phyloP scores from a whole-genome alignment of 2,113 vertebrate species.

The Aegithalos caudatus region DNA sequence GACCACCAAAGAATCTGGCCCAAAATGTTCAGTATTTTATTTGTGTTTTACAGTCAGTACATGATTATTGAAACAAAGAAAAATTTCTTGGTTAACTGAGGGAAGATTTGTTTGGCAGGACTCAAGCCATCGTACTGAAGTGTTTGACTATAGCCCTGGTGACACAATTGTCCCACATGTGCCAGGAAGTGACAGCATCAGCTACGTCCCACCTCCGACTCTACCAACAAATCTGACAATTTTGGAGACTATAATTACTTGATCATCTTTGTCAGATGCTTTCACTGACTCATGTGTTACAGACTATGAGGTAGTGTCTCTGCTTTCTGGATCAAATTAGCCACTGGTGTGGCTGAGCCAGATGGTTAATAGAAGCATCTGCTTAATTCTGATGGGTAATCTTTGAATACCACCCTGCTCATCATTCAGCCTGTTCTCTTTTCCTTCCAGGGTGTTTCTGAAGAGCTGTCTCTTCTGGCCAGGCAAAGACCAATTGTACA shows the following conservation, averaged over 20 bases:
- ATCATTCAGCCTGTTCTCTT: neutral
- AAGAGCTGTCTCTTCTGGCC: neutral
- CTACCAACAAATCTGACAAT: neutral
- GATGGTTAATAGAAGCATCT: neutral
- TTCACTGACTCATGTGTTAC: constrained; percentile 10
- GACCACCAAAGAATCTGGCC: neutral
- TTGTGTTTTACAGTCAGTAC: neutral
- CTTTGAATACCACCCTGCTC: neutral
- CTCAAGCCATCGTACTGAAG: neutral
- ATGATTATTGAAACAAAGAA: neutral
- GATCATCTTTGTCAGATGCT: constrained; percentile 27
- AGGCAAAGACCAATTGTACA: neutral
- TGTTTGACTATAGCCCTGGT: neutral
- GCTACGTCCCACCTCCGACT: neutral
- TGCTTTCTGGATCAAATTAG: constrained; percentile 22
- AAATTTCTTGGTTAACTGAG: neutral
- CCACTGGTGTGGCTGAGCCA: neutral
- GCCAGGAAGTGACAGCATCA: neutral
- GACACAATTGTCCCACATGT: neutral
- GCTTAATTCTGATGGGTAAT: constrained; percentile 5
- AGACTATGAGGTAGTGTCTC: constrained; percentile 44
- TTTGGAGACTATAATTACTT: constrained; percentile 14
- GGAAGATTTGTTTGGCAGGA: neutral
- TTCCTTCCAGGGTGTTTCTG: neutral
- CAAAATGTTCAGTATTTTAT: neutral